Evolutionary conservation across 2,797 vertebrate species (phyloP).

Genomic region (Adelosebastes latens): DNA sequence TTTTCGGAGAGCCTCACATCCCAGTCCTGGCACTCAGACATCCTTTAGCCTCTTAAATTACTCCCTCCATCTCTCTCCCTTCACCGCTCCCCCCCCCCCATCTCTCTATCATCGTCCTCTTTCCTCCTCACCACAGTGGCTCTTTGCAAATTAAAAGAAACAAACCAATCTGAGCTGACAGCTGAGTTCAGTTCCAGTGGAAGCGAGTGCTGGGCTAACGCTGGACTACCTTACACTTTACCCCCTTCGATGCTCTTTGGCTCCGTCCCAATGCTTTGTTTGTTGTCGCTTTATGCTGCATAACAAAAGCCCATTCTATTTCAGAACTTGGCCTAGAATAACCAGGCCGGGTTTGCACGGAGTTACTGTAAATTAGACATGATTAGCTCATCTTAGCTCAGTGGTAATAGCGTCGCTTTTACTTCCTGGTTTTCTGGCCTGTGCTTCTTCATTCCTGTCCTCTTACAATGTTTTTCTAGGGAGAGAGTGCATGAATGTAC

Average conservation of each 20-base stretch:
- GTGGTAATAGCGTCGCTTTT: not conserved
- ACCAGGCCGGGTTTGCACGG: conserved; percentile 2
- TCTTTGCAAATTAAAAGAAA: conserved; percentile 70
- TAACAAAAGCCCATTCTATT: conserved; percentile 26
- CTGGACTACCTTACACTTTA: not conserved
- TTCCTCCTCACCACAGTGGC: conserved; percentile 11
- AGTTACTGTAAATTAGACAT: conserved; percentile 24
- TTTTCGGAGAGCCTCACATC: conserved; percentile 60
- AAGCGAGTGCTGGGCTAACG: conserved; percentile 21
- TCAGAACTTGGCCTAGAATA: conserved; percentile 5
- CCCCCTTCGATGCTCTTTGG: conserved; percentile 4
- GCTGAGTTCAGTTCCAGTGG: conserved; percentile 52
- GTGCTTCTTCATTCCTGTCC: conserved; percentile 42
- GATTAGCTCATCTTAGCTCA: conserved; percentile 11
- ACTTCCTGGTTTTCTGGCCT: conserved; percentile 22
- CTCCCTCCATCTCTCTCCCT: conserved; percentile 35
- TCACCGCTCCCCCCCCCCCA: too few species aligned
- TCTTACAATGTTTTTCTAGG: conserved; percentile 17
- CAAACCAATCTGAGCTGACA: conserved; percentile 57
- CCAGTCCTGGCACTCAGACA: conserved; percentile 42
- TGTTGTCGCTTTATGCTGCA: not conserved
- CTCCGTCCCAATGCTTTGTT: conserved; percentile 17
- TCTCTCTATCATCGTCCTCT: conserved; percentile 4
- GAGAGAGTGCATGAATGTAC: not conserved
- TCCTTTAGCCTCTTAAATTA: conserved; percentile 65